Evolutionary conservation across 2,797 vertebrate species (phyloP), one percentile per base, ranked within the genome.

Genomic region (Typhlichthys eigenmanni): DNA sequence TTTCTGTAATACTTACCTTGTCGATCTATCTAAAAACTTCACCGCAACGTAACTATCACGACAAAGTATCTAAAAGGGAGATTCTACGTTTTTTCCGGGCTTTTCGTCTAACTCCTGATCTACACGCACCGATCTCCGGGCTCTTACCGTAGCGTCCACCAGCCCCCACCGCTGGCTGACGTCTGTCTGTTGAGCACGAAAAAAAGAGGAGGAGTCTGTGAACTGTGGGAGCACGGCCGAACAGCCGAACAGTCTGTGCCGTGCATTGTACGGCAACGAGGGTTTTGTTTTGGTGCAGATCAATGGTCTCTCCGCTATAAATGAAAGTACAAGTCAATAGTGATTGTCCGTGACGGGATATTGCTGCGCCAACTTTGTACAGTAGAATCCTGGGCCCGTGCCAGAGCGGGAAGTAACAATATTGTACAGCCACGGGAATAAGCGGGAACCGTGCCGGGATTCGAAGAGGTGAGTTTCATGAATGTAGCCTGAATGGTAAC

Each of bases 141-240:
- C 55, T 58, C 56, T 59, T 61, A n/a, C 57, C 62, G n/a, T 32
- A 45, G 14, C 3, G 19, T 16, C 17, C 17, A 13, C 47, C 61
- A 55, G 73, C 70, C 66, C n/a, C 61, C 47, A 13, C 58, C 60
- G 9, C 54, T 66, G 29, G 55, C 55, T 77, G 79, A 80, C 85
- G 79, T 69, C 13, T 4, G 53, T n/a, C 19, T 60, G 32, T 17
- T 34, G 57, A 34, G 54, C 24, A 32, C 75, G 60, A 81, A 83
- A 48, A 48, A 14, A 55, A 55, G 81, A 87, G 89, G 89, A 82
- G 89, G 89, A 90, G 89, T 71, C 77, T 79, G 47, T 24, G 2
- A 38, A 14, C 29, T 12, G 54, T 49, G 58, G 32, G 13, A 46
- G 59, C 17, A 19, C 9, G 50, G 16, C 34, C 62, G 60, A 63